A percentile compares a stretch with the other conserved stretches of the same genome.
These are phyloP conservation scores for Phrynocephalus versicolor DNA, from an alignment of 2,113 vertebrate genomes.

Conservation along the genomic window DNA sequence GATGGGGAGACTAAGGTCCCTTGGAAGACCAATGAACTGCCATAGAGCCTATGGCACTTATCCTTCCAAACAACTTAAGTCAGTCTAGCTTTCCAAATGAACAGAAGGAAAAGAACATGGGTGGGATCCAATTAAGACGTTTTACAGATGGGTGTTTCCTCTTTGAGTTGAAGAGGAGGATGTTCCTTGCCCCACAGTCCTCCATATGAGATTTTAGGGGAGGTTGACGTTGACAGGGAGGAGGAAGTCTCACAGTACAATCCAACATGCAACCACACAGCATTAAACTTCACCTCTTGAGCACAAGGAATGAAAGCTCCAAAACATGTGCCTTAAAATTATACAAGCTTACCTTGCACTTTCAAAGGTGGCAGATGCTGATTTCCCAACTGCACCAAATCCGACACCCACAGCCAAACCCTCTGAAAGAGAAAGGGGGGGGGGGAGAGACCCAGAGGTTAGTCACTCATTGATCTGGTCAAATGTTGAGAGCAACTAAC, in stretches of 20 bases:
- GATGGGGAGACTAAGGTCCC: too few species aligned
- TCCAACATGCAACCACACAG: neutral
- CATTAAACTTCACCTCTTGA: neutral
- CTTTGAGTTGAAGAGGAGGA: too few species aligned
- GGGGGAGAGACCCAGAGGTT: neutral
- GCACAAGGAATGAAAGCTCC: neutral
- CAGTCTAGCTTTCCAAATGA: too few species aligned
- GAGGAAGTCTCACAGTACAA: too few species aligned
- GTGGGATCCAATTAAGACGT: too few species aligned
- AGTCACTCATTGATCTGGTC: neutral
- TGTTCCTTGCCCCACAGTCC: too few species aligned
- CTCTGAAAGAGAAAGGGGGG: slow-evolving; percentile 79
- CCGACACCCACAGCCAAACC: slow-evolving; percentile 95
- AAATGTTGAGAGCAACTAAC: neutral
- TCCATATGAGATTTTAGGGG: too few species aligned
- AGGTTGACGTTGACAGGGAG: too few species aligned
- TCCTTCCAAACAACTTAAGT: too few species aligned
- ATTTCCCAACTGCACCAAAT: slow-evolving; percentile 91
- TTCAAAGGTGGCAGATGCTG: slow-evolving; percentile 89
- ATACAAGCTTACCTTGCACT: slow-evolving; percentile 85
- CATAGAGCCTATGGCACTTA: too few species aligned
- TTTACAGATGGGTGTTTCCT: too few species aligned
- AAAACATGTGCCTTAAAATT: neutral
- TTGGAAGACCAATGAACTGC: neutral
- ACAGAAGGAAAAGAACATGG: too few species aligned